Conservation (phyloP, 2,113 vertebrate species). For the Tragelaphus imberbis region DNA sequence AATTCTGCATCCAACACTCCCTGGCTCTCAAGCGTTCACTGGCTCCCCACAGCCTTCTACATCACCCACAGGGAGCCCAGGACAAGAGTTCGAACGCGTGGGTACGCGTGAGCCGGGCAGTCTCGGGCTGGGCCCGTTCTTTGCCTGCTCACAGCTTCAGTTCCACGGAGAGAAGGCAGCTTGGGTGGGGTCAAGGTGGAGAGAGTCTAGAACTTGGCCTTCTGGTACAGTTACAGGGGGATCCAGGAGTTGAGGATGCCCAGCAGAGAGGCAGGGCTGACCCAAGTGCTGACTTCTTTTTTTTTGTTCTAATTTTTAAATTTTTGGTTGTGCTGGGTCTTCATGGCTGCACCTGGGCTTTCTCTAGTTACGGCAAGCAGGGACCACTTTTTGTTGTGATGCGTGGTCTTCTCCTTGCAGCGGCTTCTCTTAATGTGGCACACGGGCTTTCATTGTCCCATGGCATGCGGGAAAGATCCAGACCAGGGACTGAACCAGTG, state of each 20-base stretch:
- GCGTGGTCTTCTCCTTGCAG: neutral
- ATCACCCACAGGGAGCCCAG: accelerated
- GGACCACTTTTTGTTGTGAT: neutral
- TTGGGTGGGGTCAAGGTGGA: accelerated
- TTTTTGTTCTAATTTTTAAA: neutral
- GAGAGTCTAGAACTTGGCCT: neutral
- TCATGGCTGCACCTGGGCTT: neutral
- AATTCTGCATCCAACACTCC: neutral
- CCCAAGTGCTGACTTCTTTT: accelerated
- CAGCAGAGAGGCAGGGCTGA: accelerated
- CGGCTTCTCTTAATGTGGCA: neutral
- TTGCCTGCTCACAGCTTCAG: accelerated
- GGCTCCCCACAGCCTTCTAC: neutral
- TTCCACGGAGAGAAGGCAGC: accelerated
- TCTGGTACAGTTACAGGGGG: neutral
- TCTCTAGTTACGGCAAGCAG: neutral
- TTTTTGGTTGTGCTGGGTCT: neutral
- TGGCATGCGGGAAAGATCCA: neutral
- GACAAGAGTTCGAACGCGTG: accelerated
- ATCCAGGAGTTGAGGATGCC: neutral
- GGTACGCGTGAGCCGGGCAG: accelerated
- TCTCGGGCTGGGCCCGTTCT: accelerated
- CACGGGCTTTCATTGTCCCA: accelerated
- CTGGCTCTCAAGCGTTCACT: neutral
- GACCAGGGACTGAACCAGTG: neutral